Evolutionary conservation across 1,140 invertebrate genomes (phyloP), one percentile per base, ranked within the genome.

Genomic region (Macrotrachela quadricornifera): DNA sequence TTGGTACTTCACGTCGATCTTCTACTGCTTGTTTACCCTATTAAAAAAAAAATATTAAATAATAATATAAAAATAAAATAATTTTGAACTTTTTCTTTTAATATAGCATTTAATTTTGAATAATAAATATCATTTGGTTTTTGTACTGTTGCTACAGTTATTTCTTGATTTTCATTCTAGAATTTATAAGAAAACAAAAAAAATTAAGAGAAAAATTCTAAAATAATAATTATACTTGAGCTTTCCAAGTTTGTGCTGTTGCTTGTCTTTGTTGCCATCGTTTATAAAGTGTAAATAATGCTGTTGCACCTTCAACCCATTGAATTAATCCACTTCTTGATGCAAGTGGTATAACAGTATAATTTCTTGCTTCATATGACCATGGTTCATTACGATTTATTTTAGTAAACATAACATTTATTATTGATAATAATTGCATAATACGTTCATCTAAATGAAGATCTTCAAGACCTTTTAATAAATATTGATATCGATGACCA

Each of bases 381-480:
- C 43, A 37, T 54, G 51, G n/a, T 47, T 54, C 48, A 49, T 51
- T 44, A 61, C 59, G 57, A 54, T 57, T 55, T 56, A 48, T 46
- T 48, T 57, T 64, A 13, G 57, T 57, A 57, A 71, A 68, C 65
- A 69, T 69, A 52, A 82, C 85, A 64, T 97, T 96, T 9, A 87
- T 82, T 58, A 95, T 88, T 16, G 79, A 82, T 12, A 97, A 70
- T 62, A 97, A 82, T 65, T 97, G 92, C 92, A 97, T 97, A 55
- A 97, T 91, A 59, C 91, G 77, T 69, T 95, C 88, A 65, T 99
- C 94, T 50, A 97, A 71, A 73, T 95, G 88, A 4, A 99, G 72
- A 73, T 99, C 92, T 75, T 99, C 94, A 30, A 95, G 71, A 0
- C 92, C 92, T 74, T 97, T 97, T 63, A 96, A 95, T 0, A 97